Evolutionary conservation across 1,140 invertebrate species (phyloP), one percentile per base, ranked within the genome.

Genomic region (Drosophila santomea): DNA sequence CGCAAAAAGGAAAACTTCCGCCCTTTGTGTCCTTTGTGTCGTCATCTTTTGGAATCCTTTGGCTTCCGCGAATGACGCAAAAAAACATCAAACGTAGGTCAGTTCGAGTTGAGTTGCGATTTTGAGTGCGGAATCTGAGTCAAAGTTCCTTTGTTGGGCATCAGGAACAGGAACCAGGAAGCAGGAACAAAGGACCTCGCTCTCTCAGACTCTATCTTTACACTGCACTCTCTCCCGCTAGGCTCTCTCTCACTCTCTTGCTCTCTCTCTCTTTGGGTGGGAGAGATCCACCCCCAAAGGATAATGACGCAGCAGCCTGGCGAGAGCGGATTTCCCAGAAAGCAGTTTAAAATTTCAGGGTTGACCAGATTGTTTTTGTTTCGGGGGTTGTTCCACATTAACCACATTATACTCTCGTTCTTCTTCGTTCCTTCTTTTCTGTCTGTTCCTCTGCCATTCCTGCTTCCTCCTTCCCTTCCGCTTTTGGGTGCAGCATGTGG

Each of bases 291-390:
- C 75, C 75, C 80, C 45, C 39, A 52, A 48, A 11, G 45, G 61
- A 63, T 52, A 60, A 66, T 66, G 77, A 74, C 81, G 81, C 81
- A 85, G 81, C 82, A 85, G 75, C 81, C 57, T 63, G 57, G 56
- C 56, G 68, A 69, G 72, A 66, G 75, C 25, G 39, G 48, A 28
- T 61, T 50, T 78, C 52, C 44, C 62, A 52, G 80, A 59, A 80
- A 80, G 47, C 47, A 47, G 17, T 20, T 51, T 32, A 23, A 45
- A 57, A 41, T 71, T 67, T 71, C 54, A 57, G 72, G 61, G 72
- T 75, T 66, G 72, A 15, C 52, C 60, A 32, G 5, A 20, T 64
- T 25, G 38, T 14, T 62, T 51, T 38, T 48, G 25, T 28, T 39
- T 52, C 43, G 32, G 58, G 79, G 83, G 80, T 88, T 79, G 83